phyloP scores from a whole-genome alignment of 2,113 vertebrate species.

The Scomber scombrus region DNA sequence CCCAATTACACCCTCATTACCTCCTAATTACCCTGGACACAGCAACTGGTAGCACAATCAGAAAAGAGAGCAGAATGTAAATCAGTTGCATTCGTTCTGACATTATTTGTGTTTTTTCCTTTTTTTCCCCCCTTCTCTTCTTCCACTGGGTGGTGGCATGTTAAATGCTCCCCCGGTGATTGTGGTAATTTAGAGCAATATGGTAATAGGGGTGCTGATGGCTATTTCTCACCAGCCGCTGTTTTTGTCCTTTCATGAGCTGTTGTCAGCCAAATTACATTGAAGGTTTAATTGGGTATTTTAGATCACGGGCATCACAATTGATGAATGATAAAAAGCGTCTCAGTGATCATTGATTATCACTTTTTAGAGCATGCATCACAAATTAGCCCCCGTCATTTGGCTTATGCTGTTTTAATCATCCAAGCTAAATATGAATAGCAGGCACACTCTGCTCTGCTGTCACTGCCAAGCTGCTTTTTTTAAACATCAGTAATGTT shows the following conservation, averaged over 20 bases:
- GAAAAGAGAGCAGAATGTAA: conserved; percentile 72
- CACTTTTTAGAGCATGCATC: conserved; percentile 53
- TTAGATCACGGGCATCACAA: conserved; percentile 66
- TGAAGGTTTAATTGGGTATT: conserved; percentile 74
- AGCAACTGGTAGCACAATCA: conserved; percentile 73
- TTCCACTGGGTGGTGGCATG: conserved; percentile 73
- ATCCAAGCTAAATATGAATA: conserved; percentile 45
- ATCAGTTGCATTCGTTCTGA: conserved; percentile 72
- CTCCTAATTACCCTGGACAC: conserved; percentile 75
- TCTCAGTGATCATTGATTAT: conserved; percentile 74
- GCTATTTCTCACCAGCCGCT: conserved; percentile 67
- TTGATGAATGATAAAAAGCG: conserved; percentile 72
- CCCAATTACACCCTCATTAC: conserved; percentile 77
- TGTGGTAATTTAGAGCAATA: conserved; percentile 79
- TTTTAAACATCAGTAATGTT: neutral
- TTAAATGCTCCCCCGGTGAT: conserved; percentile 79
- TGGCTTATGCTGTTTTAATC: conserved; percentile 55
- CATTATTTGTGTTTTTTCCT: conserved; percentile 66
- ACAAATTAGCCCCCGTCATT: conserved; percentile 54
- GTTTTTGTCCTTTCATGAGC: conserved; percentile 69
- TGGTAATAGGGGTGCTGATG: conserved; percentile 78
- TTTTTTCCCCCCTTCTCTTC: conserved; percentile 19
- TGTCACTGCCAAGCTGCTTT: neutral
- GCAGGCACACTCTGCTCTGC: neutral
- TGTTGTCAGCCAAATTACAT: conserved; percentile 70